Conservation (phyloP, 2,797 vertebrate genomes). For the Sternotherus odoratus region DNA sequence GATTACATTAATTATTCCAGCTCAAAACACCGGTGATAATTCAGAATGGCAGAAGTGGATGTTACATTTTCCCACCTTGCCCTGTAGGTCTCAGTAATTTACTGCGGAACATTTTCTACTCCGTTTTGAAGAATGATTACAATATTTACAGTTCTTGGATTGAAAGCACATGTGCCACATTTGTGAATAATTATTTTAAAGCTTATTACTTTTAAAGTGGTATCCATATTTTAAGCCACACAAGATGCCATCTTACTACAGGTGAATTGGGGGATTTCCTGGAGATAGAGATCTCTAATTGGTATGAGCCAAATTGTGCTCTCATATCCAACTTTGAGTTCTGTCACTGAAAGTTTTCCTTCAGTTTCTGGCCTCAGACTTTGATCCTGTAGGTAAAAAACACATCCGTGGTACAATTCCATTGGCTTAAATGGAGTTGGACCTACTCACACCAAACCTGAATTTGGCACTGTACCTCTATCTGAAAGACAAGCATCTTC, state of each 20-base stretch:
- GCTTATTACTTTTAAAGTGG: background rate
- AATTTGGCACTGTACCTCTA: background rate
- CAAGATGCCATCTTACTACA: background rate
- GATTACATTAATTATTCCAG: background rate
- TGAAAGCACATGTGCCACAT: background rate
- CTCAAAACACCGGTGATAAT: background rate
- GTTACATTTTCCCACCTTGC: background rate
- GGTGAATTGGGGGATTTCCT: background rate
- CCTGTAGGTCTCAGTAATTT: background rate
- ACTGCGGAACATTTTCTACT: background rate
- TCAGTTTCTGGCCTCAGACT: background rate
- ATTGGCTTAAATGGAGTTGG: accelerated
- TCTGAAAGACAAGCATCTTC: background rate
- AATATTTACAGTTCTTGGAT: background rate
- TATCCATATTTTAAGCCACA: accelerated
- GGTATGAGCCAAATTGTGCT: background rate
- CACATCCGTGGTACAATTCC: background rate
- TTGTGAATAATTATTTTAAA: background rate
- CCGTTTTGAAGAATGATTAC: background rate
- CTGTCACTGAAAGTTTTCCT: background rate
- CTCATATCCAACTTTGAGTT: background rate
- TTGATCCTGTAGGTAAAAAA: background rate
- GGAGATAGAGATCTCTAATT: background rate
- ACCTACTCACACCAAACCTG: background rate
- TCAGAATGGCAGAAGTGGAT: background rate